phyloP scores from a whole-genome alignment of 1,140 invertebrate genomes.

The Sipha flava region DNA sequence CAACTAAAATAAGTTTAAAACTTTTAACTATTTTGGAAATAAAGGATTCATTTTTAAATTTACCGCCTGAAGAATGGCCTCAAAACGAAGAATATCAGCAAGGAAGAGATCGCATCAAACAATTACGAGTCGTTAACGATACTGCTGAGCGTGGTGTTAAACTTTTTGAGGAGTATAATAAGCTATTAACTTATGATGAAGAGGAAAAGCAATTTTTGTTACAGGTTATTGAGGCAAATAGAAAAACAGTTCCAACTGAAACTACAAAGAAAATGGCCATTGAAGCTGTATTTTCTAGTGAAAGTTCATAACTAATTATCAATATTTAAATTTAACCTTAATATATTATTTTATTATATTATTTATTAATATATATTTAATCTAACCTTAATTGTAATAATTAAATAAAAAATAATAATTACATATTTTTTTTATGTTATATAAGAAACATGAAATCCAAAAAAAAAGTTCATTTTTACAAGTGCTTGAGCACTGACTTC shows the following conservation, averaged over 20 bases:
- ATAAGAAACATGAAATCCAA: no score
- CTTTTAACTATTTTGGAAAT: neutral
- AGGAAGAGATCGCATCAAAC: slow-evolving; percentile 36
- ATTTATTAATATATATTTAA: no score
- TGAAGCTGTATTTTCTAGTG: no score
- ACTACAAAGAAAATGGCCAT: neutral
- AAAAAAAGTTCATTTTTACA: no score
- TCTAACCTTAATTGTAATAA: no score
- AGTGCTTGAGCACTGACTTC: no score
- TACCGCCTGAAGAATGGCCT: neutral
- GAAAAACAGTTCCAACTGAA: slow-evolving; percentile 1
- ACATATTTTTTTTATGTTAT: no score
- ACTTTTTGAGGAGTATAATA: slow-evolving; percentile 37
- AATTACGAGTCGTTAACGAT: slow-evolving; percentile 38
- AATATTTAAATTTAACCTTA: no score
- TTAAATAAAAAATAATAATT: no score
- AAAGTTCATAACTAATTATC: no score
- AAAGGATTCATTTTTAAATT: neutral
- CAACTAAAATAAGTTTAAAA: neutral
- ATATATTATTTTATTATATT: no score
- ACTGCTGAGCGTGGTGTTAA: slow-evolving; percentile 37
- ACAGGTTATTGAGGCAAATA: slow-evolving; percentile 36
- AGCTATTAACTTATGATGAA: slow-evolving; percentile 34
- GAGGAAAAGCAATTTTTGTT: slow-evolving; percentile 38
- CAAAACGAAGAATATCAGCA: neutral